Base-by-base conservation (phyloP, 2,797 vertebrate genomes). In the Pangasius macronema region DNA sequence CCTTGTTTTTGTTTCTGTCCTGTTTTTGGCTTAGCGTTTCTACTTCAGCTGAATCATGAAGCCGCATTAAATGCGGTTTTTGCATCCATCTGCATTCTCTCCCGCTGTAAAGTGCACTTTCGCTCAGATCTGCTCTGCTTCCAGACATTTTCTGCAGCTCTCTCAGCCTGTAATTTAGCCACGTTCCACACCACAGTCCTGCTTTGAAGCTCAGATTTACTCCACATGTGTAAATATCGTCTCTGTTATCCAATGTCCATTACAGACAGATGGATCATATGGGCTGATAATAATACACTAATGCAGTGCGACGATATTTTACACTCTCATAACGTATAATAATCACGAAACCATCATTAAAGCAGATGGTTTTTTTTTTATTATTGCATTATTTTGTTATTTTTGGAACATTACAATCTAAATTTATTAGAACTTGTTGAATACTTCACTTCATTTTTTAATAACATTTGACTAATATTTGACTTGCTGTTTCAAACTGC, bases 241-340 rank as follows among this genome's bases (percentile, higher is more conserved):
- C 89, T 88, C 91, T 88, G 86, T 84, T 90, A 13, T 77, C 88
- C 86, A n/a, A 49, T 10, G 83, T n/a, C 68, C 77, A 81, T 87
- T 88, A 90, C 80, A 87, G 70, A 55, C 30, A 20, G 24, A 20
- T 22, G n/a, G 30, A 61, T 68, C 46, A 27, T 3, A 77, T 51
- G 6, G 33, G 8, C 49, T 49, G 24, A 36, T 59, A 30, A 67
- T 73, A 49, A 13, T 7, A 42, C 36, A 20, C 33, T 80, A n/a
- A 86, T 73, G 75, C 59, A n/a, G 49, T 3, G 30, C 9, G 39
- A 49, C 9, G 13, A 49, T 33, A 73, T 81, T 70, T 70, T 27
- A 39, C 33, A 1, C 1, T 61, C 20, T 61, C 24, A 22, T 8
- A 61, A 61, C 10, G 1, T 3, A 63, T n/a, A 63, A 63, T 10